phyloP scores from a whole-genome alignment of 2,797 vertebrate genomes.

The Hippopotamyrus pictus region DNA sequence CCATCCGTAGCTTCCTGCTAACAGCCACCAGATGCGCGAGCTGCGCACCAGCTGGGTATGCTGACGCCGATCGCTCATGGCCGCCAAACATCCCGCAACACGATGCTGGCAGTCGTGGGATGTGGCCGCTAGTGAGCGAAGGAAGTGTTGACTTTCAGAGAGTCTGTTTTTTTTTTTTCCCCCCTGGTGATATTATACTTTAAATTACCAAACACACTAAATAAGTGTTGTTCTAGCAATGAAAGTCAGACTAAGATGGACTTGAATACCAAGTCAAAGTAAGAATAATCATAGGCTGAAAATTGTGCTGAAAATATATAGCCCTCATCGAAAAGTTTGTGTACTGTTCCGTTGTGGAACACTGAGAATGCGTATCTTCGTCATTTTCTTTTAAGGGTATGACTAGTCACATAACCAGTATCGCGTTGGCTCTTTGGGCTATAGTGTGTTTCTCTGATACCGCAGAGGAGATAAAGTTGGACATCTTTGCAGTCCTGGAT shows the following conservation, averaged over 20 bases:
- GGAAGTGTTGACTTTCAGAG: neutral
- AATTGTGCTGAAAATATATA: neutral
- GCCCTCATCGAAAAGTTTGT: neutral
- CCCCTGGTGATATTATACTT: neutral
- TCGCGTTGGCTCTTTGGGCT: neutral
- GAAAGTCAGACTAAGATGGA: neutral
- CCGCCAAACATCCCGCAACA: conserved; percentile 31
- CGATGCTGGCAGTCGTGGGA: conserved; percentile 34
- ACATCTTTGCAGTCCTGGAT: neutral
- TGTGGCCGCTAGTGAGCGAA: neutral
- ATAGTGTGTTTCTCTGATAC: neutral
- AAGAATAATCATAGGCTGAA: neutral
- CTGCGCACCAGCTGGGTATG: neutral
- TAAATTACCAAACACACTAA: neutral
- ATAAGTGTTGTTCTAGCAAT: neutral
- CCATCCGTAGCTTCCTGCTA: neutral
- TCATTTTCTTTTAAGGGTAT: neutral
- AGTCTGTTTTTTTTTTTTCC: neutral
- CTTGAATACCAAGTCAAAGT: neutral
- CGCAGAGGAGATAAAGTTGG: neutral
- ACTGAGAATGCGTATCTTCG: neutral
- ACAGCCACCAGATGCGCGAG: conserved; percentile 8
- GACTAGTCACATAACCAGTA: neutral
- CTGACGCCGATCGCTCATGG: neutral
- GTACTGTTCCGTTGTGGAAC: neutral